Evolutionary conservation across 2,113 vertebrate species (phyloP).

Genomic region (Carettochelys insculpta): DNA sequence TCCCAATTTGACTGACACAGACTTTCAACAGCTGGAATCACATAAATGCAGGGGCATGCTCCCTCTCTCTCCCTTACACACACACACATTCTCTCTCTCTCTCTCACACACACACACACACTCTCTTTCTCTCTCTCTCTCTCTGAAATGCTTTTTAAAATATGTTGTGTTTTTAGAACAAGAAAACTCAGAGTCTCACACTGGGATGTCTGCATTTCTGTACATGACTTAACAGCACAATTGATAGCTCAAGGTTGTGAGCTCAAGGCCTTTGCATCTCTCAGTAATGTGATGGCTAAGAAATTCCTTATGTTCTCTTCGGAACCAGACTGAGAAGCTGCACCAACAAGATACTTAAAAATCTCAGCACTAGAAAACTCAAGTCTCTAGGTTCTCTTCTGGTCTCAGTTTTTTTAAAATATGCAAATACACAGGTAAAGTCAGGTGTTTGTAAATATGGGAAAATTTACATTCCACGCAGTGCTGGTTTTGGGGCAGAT

Average conservation of each 20-base stretch:
- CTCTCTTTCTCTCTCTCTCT: no score
- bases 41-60: neutral
- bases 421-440: neutral
- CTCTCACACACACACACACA: fast-evolving
- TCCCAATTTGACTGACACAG: neutral
- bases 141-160: neutral
- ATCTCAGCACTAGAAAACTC: neutral
- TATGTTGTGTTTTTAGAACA: neutral
- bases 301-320: neutral
- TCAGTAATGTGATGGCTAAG: neutral
- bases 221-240: fast-evolving
- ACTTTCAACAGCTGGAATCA: neutral
- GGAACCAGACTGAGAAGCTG: neutral
- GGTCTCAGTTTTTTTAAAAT: neutral
- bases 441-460: neutral
- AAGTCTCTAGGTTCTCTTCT: neutral
- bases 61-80: fast-evolving
- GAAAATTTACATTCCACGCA: neutral
- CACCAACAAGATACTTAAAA: neutral
- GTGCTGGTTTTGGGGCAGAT: neutral
- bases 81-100: fast-evolving
- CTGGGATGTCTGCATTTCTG: neutral
- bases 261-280: neutral
- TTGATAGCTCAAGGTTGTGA: neutral
- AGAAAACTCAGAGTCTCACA: neutral